phyloP scores from a whole-genome alignment of 2,113 vertebrate species.

The Benitochromis conjunctus region DNA sequence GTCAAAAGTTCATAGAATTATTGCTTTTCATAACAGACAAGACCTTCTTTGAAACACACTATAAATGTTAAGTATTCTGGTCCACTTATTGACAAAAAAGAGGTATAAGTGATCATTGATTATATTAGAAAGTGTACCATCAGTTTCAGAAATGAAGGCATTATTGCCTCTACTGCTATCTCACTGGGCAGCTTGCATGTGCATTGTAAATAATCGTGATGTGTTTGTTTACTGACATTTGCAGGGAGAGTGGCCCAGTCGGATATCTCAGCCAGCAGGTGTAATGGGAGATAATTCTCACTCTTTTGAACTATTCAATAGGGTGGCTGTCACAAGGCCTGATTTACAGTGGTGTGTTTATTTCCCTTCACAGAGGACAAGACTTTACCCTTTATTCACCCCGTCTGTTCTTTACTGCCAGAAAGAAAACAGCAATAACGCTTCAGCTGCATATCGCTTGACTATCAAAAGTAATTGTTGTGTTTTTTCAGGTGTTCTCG shows the following conservation, averaged over 20 bases:
- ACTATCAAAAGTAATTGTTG: background rate
- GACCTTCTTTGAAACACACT: background rate
- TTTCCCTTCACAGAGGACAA: background rate
- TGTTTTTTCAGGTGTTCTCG: conserved; percentile 68
- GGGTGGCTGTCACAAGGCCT: conserved; percentile 6
- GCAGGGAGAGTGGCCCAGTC: background rate
- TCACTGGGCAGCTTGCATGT: background rate
- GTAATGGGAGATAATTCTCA: conserved; percentile 4
- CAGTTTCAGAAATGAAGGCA: background rate
- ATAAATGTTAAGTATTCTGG: background rate
- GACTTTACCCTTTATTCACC: background rate
- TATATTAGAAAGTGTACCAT: background rate
- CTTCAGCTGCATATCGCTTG: background rate
- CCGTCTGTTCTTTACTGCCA: background rate
- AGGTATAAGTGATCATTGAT: background rate
- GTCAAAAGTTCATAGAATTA: background rate
- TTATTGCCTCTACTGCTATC: background rate
- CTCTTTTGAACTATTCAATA: conserved; percentile 19
- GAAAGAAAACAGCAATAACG: background rate
- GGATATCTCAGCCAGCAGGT: conserved; percentile 47
- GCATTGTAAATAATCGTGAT: background rate
- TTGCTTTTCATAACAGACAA: background rate
- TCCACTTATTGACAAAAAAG: background rate
- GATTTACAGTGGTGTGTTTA: conserved; percentile 46
- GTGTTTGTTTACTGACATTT: conserved; percentile 8